Conservation (phyloP, 2,797 vertebrate genomes). For the Macrochelys suwanniensis region DNA sequence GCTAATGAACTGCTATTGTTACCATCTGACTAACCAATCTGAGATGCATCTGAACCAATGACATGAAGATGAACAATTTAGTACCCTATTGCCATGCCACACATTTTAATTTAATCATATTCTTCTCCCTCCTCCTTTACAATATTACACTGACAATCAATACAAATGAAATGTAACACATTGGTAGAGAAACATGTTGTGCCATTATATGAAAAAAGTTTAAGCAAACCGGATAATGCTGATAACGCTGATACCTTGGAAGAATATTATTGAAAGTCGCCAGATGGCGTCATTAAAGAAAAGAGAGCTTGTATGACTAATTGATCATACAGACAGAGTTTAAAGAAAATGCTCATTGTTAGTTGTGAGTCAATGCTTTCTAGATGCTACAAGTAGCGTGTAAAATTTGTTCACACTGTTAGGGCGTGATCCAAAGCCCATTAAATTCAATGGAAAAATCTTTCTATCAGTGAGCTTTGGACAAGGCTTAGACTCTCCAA, state of each 20-base stretch:
- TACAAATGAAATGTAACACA: not conserved
- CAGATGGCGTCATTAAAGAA: conserved; percentile 50
- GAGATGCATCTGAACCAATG: not conserved
- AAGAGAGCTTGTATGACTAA: conserved; percentile 52
- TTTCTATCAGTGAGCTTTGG: not conserved
- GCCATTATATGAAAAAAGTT: conserved; percentile 1
- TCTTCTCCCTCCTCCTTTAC: not conserved
- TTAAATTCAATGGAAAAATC: not conserved
- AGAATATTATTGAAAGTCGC: conserved; percentile 44
- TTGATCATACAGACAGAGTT: conserved; percentile 40
- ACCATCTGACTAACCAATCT: not conserved
- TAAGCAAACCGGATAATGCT: conserved; percentile 8
- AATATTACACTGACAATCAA: not conserved
- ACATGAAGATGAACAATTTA: not conserved
- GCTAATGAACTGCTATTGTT: not conserved
- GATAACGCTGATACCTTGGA: not conserved
- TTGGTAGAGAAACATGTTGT: conserved; percentile 34
- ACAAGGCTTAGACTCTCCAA: not conserved
- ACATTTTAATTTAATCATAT: not conserved
- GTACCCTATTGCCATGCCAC: not conserved
- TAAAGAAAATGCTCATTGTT: conserved; percentile 48
- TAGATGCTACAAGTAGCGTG: not conserved
- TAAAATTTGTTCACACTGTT: not conserved
- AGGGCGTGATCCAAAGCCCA: not conserved
- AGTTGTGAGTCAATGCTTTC: conserved; percentile 6